Conservation (phyloP, 2,888 invertebrate species). For the Phengaris arion region DNA sequence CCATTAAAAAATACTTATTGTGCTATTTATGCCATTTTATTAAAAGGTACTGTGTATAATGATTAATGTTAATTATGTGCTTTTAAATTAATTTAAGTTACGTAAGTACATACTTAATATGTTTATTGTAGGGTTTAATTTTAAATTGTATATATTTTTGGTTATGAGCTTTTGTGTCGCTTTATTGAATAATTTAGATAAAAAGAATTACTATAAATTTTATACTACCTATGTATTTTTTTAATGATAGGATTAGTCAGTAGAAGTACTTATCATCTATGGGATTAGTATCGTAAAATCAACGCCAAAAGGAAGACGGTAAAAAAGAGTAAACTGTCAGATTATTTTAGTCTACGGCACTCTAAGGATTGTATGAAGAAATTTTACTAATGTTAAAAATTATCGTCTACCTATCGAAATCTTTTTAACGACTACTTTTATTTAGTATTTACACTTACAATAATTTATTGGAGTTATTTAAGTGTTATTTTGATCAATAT, state of each 20-base stretch:
- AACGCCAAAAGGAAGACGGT: background rate
- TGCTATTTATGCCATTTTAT: too few relatives aligned
- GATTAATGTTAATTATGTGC: too few relatives aligned
- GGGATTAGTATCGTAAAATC: background rate
- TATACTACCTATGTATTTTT: background rate
- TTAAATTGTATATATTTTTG: too few relatives aligned
- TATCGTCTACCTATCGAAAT: background rate
- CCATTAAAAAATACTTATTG: too few relatives aligned
- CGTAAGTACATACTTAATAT: too few relatives aligned
- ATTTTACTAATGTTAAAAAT: background rate
- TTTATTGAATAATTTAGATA: too few relatives aligned
- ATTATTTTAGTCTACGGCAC: background rate
- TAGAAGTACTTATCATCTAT: too few relatives aligned
- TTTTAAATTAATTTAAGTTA: too few relatives aligned
- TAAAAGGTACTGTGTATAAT: too few relatives aligned
- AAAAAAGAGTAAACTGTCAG: background rate
- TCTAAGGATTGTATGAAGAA: conserved; percentile 3
- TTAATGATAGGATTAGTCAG: background rate
- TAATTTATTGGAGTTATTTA: background rate
- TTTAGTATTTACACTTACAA: background rate
- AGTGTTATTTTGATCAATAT: conserved; percentile 12
- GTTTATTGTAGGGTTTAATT: too few relatives aligned
- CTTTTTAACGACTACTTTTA: background rate
- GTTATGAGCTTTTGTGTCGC: too few relatives aligned
- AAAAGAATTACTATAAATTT: background rate